phyloP scores from a whole-genome alignment of 2,888 invertebrate genomes.

The Coelogynopora nodosa region DNA sequence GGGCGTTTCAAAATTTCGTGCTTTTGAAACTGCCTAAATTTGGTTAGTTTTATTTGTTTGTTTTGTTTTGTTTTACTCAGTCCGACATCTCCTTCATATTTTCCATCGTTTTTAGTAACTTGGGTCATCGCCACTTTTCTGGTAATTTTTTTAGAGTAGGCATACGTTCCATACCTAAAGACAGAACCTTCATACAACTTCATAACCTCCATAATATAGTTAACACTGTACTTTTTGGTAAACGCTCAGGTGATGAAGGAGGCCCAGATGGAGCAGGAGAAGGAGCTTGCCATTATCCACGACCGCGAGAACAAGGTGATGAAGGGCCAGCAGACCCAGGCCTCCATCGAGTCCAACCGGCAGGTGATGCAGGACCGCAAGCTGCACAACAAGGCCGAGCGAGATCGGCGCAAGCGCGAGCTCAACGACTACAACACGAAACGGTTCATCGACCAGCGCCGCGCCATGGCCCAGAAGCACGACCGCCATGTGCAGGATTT shows the following conservation, averaged over 20 bases:
- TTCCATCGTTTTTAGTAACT: too few relatives aligned
- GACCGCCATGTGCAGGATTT: slow-evolving; percentile 85
- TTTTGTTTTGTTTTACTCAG: too few relatives aligned
- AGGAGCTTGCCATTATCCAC: slow-evolving; percentile 34
- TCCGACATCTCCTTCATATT: too few relatives aligned
- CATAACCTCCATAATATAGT: neutral
- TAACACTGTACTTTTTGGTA: neutral
- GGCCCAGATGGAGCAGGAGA: slow-evolving; percentile 42
- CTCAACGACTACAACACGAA: slow-evolving; percentile 96
- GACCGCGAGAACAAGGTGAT: slow-evolving; percentile 86
- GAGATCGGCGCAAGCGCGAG: slow-evolving; percentile 74
- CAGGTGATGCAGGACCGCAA: slow-evolving; percentile 93
- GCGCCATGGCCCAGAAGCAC: slow-evolving; percentile 80
- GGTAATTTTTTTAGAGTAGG: too few relatives aligned
- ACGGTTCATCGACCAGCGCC: slow-evolving; percentile 90
- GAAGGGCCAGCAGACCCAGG: slow-evolving; percentile 87
- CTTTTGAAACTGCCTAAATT: too few relatives aligned
- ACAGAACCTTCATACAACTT: too few relatives aligned
- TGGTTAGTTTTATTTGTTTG: too few relatives aligned
- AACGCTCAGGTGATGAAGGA: slow-evolving; percentile 38
- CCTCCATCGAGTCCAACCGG: slow-evolving; percentile 91
- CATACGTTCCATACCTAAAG: too few relatives aligned
- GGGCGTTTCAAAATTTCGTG: too few relatives aligned
- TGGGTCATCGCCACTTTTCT: too few relatives aligned
- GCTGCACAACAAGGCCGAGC: slow-evolving; percentile 88